Percentiles rank a stretch among this genome's conserved stretches.
These are phyloP conservation scores for Thalassarche chlororhynchos DNA, from an alignment of 2,113 vertebrate species.

Conservation along the genomic window DNA sequence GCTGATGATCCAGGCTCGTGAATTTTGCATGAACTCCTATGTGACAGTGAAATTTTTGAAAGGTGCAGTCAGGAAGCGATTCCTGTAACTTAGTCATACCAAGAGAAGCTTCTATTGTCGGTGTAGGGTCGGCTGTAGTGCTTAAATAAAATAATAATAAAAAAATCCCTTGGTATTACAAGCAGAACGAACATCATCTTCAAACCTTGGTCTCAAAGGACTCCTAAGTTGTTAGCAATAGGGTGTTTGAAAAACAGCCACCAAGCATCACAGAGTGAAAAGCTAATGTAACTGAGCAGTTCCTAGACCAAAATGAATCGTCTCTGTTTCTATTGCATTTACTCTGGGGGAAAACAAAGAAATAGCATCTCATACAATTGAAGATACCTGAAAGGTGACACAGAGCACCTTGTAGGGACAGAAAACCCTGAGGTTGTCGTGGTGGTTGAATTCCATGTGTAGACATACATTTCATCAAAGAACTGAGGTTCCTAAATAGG, in stretches of 20 bases:
- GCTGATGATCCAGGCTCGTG: conserved; percentile 49
- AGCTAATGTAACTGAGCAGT: neutral
- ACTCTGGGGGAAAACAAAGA: neutral
- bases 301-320: neutral
- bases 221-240: neutral
- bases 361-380: neutral
- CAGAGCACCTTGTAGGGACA: neutral
- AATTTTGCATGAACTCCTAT: conserved; percentile 66
- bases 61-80: neutral
- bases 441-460: neutral
- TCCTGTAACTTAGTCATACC: neutral
- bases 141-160: neutral
- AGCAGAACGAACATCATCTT: neutral
- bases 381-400: neutral
- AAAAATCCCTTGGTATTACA: neutral
- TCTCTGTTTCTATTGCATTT: neutral
- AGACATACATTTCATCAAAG: neutral
- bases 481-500: neutral
- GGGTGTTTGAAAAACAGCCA: neutral
- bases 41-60: conserved; percentile 30
- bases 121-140: neutral
- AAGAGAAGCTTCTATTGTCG: neutral
- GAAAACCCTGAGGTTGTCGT: neutral
- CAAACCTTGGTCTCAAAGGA: neutral
- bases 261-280: neutral